These are phyloP conservation scores for Byasa hedistus DNA, from an alignment of 2,888 invertebrate genomes.

Conservation along the genomic window DNA sequence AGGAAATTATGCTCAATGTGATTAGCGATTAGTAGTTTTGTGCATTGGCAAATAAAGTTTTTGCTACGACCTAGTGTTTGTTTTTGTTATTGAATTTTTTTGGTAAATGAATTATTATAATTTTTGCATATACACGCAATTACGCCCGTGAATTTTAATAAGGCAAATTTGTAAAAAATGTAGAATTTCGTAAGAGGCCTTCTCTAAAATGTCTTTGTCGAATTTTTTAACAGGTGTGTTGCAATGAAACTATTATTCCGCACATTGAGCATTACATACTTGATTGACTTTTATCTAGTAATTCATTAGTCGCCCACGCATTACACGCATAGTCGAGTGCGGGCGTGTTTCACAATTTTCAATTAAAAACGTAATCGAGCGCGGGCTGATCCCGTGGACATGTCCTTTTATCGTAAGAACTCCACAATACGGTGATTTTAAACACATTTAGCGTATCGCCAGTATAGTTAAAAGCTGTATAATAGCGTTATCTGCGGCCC, in stretches of 20 bases:
- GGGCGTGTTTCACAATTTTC: constrained; percentile 31
- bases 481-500: constrained; percentile 76
- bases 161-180: too few relatives aligned
- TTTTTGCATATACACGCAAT: too few relatives aligned
- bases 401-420: constrained; percentile 52
- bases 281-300: constrained; percentile 29
- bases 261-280: constrained; percentile 19
- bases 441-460: constrained; percentile 76
- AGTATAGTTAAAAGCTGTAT: constrained; percentile 80
- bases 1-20: neutral
- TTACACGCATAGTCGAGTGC: constrained; percentile 20
- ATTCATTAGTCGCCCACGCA: constrained; percentile 27
- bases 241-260: constrained; percentile 26
- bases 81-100: neutral
- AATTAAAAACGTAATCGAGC: constrained; percentile 38
- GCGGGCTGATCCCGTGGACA: constrained; percentile 46
- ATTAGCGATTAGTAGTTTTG: neutral
- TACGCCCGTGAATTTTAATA: too few relatives aligned
- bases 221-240: constrained; percentile 15
- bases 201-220: constrained; percentile 13
- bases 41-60: neutral
- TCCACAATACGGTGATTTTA: constrained; percentile 67
- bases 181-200: constrained; percentile 12
- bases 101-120: neutral
- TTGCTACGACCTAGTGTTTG: neutral